A percentile compares a stretch with the other conserved stretches of the same genome.
Evolutionary conservation across 2,888 invertebrate genomes (phyloP).

Genomic region (Thera britannica): DNA sequence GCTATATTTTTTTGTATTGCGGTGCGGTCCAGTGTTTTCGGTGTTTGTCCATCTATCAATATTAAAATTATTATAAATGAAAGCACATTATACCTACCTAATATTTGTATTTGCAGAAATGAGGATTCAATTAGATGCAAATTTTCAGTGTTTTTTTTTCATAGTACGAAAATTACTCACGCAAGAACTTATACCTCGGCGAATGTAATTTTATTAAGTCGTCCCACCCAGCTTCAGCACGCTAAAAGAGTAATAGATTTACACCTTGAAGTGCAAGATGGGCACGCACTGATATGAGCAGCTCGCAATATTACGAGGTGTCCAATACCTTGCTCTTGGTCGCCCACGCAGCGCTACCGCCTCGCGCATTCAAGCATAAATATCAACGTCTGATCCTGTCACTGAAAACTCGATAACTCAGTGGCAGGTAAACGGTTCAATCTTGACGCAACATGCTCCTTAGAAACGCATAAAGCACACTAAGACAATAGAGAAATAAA

Average conservation of each 20-base stretch:
- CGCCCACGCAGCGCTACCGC: conserved; percentile 61
- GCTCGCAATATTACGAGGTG: conserved; percentile 44
- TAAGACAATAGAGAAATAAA: conserved; percentile 79
- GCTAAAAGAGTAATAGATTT: conserved; percentile 16
- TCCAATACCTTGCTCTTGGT: conserved; percentile 45
- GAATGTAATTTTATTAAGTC: neutral
- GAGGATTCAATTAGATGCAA: no score
- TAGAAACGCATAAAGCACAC: conserved; percentile 57
- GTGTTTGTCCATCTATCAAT: no score
- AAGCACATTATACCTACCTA: no score
- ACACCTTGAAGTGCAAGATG: conserved; percentile 50
- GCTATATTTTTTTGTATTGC: neutral
- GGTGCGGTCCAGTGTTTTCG: no score
- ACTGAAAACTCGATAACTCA: conserved; percentile 65
- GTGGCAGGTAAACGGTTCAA: conserved; percentile 56
- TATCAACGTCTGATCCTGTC: conserved; percentile 57
- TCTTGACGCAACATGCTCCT: conserved; percentile 44
- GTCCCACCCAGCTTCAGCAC: conserved; percentile 2
- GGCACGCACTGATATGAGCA: conserved; percentile 47
- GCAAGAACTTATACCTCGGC: no score
- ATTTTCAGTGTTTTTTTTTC: no score
- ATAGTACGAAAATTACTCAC: no score
- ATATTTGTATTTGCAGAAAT: no score
- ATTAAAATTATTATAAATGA: no score
- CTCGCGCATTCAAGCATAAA: conserved; percentile 56